phyloP scores from a whole-genome alignment of 1,140 invertebrate species.

The Zaprionus gabonicus region DNA sequence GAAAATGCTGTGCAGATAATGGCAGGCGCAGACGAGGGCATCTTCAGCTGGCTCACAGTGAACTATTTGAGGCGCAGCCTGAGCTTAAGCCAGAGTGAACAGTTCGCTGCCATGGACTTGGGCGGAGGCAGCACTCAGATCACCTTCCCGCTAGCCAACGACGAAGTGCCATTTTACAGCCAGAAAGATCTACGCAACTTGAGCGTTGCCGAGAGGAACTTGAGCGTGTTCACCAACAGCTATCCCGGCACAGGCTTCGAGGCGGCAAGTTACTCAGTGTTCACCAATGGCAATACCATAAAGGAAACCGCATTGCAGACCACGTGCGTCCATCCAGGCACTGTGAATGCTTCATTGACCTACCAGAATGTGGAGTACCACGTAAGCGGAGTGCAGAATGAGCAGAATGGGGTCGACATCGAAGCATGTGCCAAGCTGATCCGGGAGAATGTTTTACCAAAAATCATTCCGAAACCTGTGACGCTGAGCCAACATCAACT shows the following conservation, averaged over 20 bases:
- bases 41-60: background rate
- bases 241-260: background rate
- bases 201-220: too few species aligned
- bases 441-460: background rate
- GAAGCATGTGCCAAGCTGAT: background rate
- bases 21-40: background rate
- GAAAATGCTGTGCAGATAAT: background rate
- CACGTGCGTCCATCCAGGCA: background rate
- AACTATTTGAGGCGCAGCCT: background rate
- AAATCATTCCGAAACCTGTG: background rate
- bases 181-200: background rate
- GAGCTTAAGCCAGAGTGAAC: background rate
- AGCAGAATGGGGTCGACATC: background rate
- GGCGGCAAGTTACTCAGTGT: background rate
- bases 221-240: background rate
- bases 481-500: background rate
- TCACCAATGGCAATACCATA: background rate
- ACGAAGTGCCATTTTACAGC: too few species aligned
- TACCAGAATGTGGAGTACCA: background rate
- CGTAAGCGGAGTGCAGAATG: background rate
- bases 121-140: slow-evolving; percentile 5
- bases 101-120: background rate
- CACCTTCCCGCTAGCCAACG: background rate
- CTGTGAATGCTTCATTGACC: background rate
- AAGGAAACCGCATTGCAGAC: background rate